phyloP scores from a whole-genome alignment of 2,113 vertebrate genomes.

The Nanorana parkeri region DNA sequence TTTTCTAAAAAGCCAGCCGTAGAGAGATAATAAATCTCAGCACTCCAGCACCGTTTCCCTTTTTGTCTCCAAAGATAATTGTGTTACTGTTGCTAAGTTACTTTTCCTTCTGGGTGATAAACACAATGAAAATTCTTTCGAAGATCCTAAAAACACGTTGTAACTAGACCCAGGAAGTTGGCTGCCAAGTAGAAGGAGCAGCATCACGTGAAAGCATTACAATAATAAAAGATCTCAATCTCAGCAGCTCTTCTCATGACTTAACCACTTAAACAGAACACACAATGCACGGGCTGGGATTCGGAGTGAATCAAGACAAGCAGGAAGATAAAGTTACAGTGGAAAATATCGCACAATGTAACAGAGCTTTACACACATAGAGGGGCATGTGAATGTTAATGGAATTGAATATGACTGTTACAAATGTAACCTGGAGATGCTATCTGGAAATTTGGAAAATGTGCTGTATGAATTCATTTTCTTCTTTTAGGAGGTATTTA shows the following conservation, averaged over 20 bases:
- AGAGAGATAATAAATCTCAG: slow-evolving; percentile 23
- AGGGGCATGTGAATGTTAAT: too few species aligned
- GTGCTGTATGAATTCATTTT: too few species aligned
- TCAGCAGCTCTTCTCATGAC: slow-evolving; percentile 30
- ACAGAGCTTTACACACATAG: too few species aligned
- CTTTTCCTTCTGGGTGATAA: slow-evolving; percentile 19
- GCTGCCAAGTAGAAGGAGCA: slow-evolving; percentile 9
- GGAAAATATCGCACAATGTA: neutral
- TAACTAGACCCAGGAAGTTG: slow-evolving; percentile 23
- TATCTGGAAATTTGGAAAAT: too few species aligned
- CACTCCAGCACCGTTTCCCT: slow-evolving; percentile 14
- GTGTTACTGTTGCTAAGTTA: slow-evolving; percentile 27
- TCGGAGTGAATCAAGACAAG: neutral
- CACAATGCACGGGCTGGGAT: neutral
- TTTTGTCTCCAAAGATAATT: slow-evolving; percentile 29
- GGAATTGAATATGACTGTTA: too few species aligned
- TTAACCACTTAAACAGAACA: slow-evolving; percentile 1
- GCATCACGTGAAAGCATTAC: slow-evolving; percentile 3
- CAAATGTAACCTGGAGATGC: too few species aligned
- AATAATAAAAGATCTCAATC: slow-evolving; percentile 27
- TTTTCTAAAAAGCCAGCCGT: slow-evolving; percentile 21
- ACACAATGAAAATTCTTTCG: slow-evolving; percentile 36
- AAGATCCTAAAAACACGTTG: slow-evolving; percentile 26
- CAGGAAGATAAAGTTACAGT: neutral
- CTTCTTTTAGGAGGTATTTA: too few species aligned